These are phyloP conservation scores for Glaucomys volans DNA, from an alignment of 2,113 vertebrate species.

Conservation along the genomic window DNA sequence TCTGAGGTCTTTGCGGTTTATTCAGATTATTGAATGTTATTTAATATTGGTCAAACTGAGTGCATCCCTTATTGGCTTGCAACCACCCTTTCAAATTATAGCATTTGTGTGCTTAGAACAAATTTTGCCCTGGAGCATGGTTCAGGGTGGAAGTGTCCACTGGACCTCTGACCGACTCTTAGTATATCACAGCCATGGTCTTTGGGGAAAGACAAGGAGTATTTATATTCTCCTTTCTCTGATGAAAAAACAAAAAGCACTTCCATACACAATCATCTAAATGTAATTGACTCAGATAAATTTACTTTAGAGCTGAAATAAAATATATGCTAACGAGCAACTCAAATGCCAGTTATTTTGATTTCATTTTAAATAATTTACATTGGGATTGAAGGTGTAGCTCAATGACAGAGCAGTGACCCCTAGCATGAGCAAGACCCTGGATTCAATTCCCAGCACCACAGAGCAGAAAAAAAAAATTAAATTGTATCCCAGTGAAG, in stretches of 20 bases:
- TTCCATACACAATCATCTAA: neutral
- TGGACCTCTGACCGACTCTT: neutral
- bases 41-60: neutral
- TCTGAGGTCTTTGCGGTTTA: neutral
- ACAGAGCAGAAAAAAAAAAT: neutral
- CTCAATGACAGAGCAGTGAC: neutral
- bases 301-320: neutral
- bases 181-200: rapidly evolving
- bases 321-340: neutral
- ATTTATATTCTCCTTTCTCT: neutral
- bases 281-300: neutral
- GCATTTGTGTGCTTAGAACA: neutral
- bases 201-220: neutral
- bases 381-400: neutral
- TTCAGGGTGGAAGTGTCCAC: neutral
- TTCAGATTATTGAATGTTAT: neutral
- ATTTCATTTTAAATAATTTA: conserved; percentile 41
- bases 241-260: neutral
- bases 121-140: neutral
- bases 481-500: neutral
- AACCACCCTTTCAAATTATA: neutral
- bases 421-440: neutral
- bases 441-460: neutral
- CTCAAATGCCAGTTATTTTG: neutral
- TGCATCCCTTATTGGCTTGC: neutral